phyloP scores from a whole-genome alignment of 2,888 invertebrate species.

The Perizoma flavofasciatum region DNA sequence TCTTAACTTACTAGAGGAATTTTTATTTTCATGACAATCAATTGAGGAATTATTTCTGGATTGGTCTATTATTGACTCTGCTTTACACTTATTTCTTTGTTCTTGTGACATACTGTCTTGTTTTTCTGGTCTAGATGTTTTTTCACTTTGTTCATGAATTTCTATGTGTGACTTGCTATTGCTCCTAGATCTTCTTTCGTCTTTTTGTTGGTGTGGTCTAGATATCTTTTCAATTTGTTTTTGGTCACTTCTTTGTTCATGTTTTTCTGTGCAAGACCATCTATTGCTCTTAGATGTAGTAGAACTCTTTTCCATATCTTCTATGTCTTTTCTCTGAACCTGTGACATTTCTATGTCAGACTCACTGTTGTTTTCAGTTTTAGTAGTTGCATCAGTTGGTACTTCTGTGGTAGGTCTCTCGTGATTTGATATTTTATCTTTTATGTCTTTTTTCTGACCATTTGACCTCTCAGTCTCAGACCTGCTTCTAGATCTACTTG shows the following conservation, averaged over 20 bases:
- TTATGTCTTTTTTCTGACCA: background rate
- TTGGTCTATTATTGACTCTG: slow-evolving; percentile 60
- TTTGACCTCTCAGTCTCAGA: background rate
- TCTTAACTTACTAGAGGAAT: slow-evolving; percentile 6
- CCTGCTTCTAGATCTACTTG: slow-evolving; percentile 3
- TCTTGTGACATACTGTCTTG: background rate
- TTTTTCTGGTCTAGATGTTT: slow-evolving; percentile 2
- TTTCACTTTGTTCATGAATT: slow-evolving; percentile 3
- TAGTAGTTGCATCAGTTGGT: background rate
- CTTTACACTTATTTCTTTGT: slow-evolving; percentile 5
- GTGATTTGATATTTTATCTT: background rate
- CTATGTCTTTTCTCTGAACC: too few relatives aligned
- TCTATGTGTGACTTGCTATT: slow-evolving; percentile 17
- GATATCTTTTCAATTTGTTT: background rate
- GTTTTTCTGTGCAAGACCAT: slow-evolving; percentile 13
- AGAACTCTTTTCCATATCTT: background rate
- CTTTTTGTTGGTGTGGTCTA: background rate
- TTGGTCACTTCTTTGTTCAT: background rate
- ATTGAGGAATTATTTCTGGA: slow-evolving; percentile 40
- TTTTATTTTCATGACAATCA: slow-evolving; percentile 17
- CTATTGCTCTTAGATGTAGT: slow-evolving; percentile 43
- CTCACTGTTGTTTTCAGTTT: background rate
- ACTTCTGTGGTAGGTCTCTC: background rate
- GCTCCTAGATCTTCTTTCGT: slow-evolving; percentile 1
- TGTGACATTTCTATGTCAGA: background rate